phyloP scores from a whole-genome alignment of 2,797 vertebrate genomes.

The Sebastolobus altivelis region DNA sequence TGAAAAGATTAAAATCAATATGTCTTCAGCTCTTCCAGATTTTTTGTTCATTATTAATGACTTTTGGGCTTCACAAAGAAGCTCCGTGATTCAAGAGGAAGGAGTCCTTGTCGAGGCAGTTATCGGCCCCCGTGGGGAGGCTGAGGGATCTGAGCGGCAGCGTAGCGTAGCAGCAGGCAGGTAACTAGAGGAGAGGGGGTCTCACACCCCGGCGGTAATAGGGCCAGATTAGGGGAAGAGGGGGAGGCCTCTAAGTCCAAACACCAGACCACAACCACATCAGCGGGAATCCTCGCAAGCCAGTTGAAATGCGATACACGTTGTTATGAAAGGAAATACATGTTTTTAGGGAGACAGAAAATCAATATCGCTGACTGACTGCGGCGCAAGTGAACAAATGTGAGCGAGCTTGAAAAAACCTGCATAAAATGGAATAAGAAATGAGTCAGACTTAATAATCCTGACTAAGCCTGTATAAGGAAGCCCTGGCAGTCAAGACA shows the following conservation, averaged over 20 bases:
- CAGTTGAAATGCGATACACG: constrained; percentile 66
- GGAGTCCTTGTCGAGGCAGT: constrained; percentile 46
- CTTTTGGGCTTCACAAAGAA: constrained; percentile 61
- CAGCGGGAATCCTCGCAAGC: constrained; percentile 69
- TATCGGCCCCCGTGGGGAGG: constrained; percentile 32
- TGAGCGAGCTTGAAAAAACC: constrained; percentile 71
- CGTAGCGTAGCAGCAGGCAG: constrained; percentile 53
- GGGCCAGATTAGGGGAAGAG: constrained; percentile 58
- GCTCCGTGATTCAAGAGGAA: constrained; percentile 58
- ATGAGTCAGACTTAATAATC: constrained; percentile 88
- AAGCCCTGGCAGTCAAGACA: constrained; percentile 80
- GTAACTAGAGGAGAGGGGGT: constrained; percentile 61
- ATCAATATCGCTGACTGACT: constrained; percentile 79
- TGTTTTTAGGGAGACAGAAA: constrained; percentile 73
- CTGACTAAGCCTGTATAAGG: constrained; percentile 82
- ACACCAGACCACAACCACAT: constrained; percentile 64
- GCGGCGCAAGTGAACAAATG: constrained; percentile 75
- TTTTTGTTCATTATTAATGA: constrained; percentile 78
- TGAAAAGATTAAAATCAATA: constrained; percentile 81
- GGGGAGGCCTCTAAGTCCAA: constrained; percentile 55
- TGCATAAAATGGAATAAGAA: constrained; percentile 84
- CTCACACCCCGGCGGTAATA: constrained; percentile 36
- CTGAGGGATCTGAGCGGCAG: constrained; percentile 48
- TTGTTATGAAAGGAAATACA: constrained; percentile 79
- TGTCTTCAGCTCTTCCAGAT: constrained; percentile 50